Conservation (phyloP, 2,888 invertebrate genomes). For the Harpalus rubripes region DNA sequence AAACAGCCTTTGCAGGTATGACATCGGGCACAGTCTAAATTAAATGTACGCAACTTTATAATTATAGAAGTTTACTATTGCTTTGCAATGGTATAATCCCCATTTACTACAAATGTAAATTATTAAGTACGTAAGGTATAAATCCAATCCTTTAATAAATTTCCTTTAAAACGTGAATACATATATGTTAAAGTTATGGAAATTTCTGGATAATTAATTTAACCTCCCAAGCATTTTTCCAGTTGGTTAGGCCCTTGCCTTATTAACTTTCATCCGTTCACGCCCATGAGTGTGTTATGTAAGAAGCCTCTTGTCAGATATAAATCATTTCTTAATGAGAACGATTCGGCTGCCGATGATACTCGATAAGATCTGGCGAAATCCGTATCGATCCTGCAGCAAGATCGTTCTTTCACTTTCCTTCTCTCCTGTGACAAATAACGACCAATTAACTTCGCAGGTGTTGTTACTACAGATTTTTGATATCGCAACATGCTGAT, state of each 20-base stretch:
- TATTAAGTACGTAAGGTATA: no score
- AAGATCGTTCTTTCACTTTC: constrained; percentile 21
- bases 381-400: not conserved
- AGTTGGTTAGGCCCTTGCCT: constrained; percentile 14
- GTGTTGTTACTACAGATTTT: constrained; percentile 35
- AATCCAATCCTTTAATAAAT: no score
- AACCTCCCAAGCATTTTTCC: not conserved
- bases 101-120: no score
- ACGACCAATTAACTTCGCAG: constrained; percentile 47
- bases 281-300: constrained; percentile 38
- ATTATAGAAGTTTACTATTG: no score
- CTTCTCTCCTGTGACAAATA: constrained; percentile 36
- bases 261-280: constrained; percentile 43
- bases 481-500: constrained; percentile 19
- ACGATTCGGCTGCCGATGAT: constrained; percentile 54
- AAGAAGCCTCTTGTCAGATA: constrained; percentile 22
- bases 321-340: constrained; percentile 62
- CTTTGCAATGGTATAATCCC: no score
- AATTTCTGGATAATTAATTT: not conserved
- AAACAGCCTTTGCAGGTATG: no score
- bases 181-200: not conserved
- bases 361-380: constrained; percentile 48
- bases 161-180: not conserved
- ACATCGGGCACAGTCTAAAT: no score
- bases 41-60: no score